A percentile compares a stretch with the other conserved stretches of the same genome.
Conservation (phyloP, 2,888 invertebrate species). For the Drosophila neotestacea region DNA sequence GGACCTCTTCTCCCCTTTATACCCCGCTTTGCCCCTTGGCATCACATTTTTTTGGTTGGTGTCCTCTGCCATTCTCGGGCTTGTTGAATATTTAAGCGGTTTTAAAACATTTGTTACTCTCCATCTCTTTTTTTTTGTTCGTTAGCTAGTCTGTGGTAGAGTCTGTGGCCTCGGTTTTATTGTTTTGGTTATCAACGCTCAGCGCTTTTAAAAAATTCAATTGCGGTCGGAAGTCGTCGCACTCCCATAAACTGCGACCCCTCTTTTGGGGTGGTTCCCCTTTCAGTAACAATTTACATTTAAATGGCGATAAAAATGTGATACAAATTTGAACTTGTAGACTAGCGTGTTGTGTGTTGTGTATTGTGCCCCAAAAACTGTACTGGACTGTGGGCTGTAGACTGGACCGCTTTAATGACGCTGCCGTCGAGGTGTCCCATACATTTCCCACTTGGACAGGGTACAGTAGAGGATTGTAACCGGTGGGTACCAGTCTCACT, state of each 20-base stretch:
- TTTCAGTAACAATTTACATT: conserved; percentile 73
- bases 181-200: conserved; percentile 82
- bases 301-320: conserved; percentile 79
- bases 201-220: conserved; percentile 82
- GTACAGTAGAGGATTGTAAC: conserved; percentile 3
- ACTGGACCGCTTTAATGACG: conserved; percentile 70
- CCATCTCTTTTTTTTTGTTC: not conserved
- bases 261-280: conserved; percentile 41
- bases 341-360: conserved; percentile 43
- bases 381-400: conserved; percentile 11
- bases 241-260: conserved; percentile 73
- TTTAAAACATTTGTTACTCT: conserved; percentile 75
- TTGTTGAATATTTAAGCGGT: conserved; percentile 81
- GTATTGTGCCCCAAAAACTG: conserved; percentile 19
- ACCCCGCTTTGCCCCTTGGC: conserved; percentile 40
- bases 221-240: conserved; percentile 81
- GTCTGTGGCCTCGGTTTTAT: conserved; percentile 68
- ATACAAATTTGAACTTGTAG: conserved; percentile 79
- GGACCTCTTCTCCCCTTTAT: conserved; percentile 41
- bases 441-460: conserved; percentile 9
- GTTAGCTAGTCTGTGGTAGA: conserved; percentile 38
- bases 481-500: conserved; percentile 29
- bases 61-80: conserved; percentile 40
- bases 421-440: conserved; percentile 38
- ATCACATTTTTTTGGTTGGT: conserved; percentile 21